Percentiles rank a stretch among this genome's conserved stretches.
Evolutionary conservation across 2,888 invertebrate species (phyloP).

Genomic region (Phyto melanocephala): DNA sequence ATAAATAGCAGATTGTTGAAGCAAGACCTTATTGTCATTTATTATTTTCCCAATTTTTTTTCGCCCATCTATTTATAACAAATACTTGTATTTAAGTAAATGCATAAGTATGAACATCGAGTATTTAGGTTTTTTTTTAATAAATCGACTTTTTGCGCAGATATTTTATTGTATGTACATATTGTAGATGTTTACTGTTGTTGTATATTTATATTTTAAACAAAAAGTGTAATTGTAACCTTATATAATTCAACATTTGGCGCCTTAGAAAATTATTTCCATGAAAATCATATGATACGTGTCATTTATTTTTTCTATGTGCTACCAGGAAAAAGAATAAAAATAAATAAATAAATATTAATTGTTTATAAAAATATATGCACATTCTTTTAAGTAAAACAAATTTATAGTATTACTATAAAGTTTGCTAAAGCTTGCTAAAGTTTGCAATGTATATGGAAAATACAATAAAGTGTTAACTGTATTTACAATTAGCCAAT

Average conservation of each 20-base stretch:
- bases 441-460: too few relatives aligned
- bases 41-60: not conserved
- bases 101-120: too few relatives aligned
- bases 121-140: too few relatives aligned
- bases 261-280: slow-evolving; percentile 17
- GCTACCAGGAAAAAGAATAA: too few relatives aligned
- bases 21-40: slow-evolving; percentile 5
- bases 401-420: too few relatives aligned
- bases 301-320: too few relatives aligned
- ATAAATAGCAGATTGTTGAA: not conserved
- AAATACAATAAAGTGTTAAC: too few relatives aligned
- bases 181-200: not conserved
- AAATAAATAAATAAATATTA: too few relatives aligned
- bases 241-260: not conserved
- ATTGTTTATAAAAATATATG: too few relatives aligned
- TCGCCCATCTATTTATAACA: not conserved
- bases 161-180: not conserved
- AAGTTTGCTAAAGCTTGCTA: too few relatives aligned
- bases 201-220: not conserved
- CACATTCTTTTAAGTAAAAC: too few relatives aligned
- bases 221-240: not conserved
- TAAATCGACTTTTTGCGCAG: not conserved
- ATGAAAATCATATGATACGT: not conserved
- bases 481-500: too few relatives aligned
- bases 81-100: not conserved